Evolutionary conservation across 2,797 vertebrate genomes (phyloP).

Genomic region (Karalla daura): DNA sequence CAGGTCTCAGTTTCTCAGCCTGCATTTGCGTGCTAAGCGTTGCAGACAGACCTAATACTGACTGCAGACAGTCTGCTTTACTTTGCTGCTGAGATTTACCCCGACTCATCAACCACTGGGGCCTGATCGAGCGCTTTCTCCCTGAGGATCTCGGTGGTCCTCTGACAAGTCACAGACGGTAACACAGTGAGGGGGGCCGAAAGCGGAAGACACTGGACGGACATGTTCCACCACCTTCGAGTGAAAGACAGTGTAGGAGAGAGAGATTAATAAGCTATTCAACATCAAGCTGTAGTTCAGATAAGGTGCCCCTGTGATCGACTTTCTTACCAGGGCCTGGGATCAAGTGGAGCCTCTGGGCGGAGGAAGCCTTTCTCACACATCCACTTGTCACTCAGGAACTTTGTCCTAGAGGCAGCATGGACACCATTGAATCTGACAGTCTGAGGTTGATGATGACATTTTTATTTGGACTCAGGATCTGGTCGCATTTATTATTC

Average conservation of each 20-base stretch:
- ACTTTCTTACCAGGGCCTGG: conserved; percentile 85
- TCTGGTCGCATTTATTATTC: no score
- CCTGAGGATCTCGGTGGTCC: conserved; percentile 87
- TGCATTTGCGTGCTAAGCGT: no score
- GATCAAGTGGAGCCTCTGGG: conserved; percentile 75
- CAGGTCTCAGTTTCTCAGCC: no score
- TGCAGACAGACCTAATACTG: no score
- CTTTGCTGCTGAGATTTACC: conserved; percentile 71
- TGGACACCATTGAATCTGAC: not conserved
- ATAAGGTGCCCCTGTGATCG: not conserved
- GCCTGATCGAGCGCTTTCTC: conserved; percentile 91
- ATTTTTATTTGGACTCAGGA: no score
- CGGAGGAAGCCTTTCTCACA: conserved; percentile 90
- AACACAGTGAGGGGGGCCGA: conserved; percentile 86
- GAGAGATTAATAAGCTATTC: rapidly evolving
- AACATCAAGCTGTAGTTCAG: not conserved
- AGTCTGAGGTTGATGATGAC: no score
- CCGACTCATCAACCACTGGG: conserved; percentile 88
- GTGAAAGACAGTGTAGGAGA: no score
- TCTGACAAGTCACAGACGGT: conserved; percentile 87
- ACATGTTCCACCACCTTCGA: conserved; percentile 94
- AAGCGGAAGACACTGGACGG: conserved; percentile 85
- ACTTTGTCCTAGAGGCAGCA: conserved; percentile 87
- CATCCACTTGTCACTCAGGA: conserved; percentile 94
- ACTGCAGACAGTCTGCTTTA: no score